These are phyloP conservation scores for Merodon equestris DNA, from an alignment of 2,888 invertebrate species.

Conservation along the genomic window DNA sequence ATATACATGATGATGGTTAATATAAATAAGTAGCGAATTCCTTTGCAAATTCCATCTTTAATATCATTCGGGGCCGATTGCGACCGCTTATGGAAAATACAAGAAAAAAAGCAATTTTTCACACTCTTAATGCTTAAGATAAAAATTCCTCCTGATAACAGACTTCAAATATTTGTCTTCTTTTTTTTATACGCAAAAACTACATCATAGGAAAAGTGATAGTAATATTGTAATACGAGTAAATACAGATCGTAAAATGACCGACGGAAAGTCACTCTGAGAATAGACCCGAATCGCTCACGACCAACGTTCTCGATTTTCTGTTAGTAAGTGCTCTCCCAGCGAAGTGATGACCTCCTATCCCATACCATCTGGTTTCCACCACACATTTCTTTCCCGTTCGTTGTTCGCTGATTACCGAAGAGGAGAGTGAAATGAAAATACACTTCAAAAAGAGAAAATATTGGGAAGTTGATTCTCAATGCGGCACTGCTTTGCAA, in stretches of 20 bases:
- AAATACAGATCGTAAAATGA: constrained; percentile 35
- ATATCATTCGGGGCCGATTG: constrained; percentile 45
- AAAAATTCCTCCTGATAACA: too few relatives aligned
- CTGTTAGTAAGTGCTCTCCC: constrained; percentile 56
- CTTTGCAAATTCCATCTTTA: constrained; percentile 54
- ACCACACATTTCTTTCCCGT: constrained; percentile 53
- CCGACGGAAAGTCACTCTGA: constrained; percentile 16
- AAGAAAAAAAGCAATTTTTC: not conserved
- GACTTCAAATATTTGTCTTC: too few relatives aligned
- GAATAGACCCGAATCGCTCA: constrained; percentile 46
- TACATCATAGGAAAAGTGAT: not conserved
- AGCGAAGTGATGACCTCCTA: constrained; percentile 49
- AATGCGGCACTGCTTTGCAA: not conserved
- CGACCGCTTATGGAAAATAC: constrained; percentile 35
- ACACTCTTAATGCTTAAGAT: too few relatives aligned
- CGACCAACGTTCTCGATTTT: constrained; percentile 64
- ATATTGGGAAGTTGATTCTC: constrained; percentile 38
- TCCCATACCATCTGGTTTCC: constrained; percentile 54
- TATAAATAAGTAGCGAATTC: constrained; percentile 60
- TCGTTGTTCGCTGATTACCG: constrained; percentile 37
- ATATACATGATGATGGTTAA: constrained; percentile 40
- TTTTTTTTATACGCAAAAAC: too few relatives aligned
- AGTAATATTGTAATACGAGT: too few relatives aligned
- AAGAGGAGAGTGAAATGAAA: constrained; percentile 41
- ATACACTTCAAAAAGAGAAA: constrained; percentile 55